Evolutionary conservation across 1,140 invertebrate species (phyloP).

Genomic region (Hyles vespertilio): DNA sequence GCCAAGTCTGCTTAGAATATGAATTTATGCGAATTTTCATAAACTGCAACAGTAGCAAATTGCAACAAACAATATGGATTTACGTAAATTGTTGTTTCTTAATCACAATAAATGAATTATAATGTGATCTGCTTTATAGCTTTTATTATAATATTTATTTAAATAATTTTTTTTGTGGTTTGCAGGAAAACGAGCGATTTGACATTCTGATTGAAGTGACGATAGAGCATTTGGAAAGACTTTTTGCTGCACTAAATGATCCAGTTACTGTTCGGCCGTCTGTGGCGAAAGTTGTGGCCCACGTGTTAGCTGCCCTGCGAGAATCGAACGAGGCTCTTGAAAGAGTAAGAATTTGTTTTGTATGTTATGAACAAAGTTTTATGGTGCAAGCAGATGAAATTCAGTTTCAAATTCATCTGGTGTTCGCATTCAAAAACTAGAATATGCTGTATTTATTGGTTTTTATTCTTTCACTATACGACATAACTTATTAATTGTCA

Average conservation of each 20-base stretch:
- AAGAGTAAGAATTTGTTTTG: slow-evolving; percentile 26
- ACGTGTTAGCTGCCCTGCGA: slow-evolving; percentile 47
- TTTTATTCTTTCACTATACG: too few species aligned
- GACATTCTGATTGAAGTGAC: slow-evolving; percentile 57
- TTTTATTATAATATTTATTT: background rate
- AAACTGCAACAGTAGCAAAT: too few species aligned
- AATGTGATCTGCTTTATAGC: background rate
- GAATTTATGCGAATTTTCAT: too few species aligned
- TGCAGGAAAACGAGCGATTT: slow-evolving; percentile 49
- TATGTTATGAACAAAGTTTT: too few species aligned
- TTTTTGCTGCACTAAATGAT: slow-evolving; percentile 41
- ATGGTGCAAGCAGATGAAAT: too few species aligned
- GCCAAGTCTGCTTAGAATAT: too few species aligned
- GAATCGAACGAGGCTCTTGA: slow-evolving; percentile 52
- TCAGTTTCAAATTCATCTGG: too few species aligned
- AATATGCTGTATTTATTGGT: too few species aligned
- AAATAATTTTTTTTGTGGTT: background rate
- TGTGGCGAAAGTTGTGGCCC: slow-evolving; percentile 48
- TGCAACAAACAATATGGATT: too few species aligned
- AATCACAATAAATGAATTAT: background rate
- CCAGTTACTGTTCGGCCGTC: slow-evolving; percentile 33
- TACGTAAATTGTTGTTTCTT: too few species aligned
- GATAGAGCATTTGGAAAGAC: slow-evolving; percentile 41
- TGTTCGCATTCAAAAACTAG: too few species aligned
- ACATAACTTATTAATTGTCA: too few species aligned